Conservation (phyloP, 2,797 vertebrate species). For the Acanthurus lineatus region DNA sequence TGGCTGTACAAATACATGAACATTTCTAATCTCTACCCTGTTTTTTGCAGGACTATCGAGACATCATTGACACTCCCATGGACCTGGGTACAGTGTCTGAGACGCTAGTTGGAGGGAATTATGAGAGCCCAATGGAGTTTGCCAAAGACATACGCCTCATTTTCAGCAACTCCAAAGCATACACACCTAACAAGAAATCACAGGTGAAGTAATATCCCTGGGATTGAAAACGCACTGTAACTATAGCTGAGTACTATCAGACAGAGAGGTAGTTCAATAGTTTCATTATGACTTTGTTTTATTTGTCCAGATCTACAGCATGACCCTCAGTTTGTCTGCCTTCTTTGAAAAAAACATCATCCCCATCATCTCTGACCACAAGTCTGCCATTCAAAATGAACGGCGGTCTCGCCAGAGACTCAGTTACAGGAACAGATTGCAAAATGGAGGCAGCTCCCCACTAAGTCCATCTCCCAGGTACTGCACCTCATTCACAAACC, state of each 20-base stretch:
- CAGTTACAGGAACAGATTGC: constrained; percentile 89
- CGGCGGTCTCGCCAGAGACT: constrained; percentile 88
- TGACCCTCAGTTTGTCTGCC: constrained; percentile 96
- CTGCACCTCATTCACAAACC: constrained; percentile 6
- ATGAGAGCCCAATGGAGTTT: constrained; percentile 95
- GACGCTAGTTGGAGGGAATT: constrained; percentile 92
- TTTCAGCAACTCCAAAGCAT: constrained; percentile 98
- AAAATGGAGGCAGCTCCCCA: constrained; percentile 91
- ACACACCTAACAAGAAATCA: constrained; percentile 99
- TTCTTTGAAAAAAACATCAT: constrained; percentile 97
- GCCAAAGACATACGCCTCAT: constrained; percentile 96
- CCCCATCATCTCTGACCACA: constrained; percentile 93
- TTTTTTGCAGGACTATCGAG: constrained; percentile 90
- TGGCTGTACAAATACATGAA: neutral
- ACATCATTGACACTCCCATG: constrained; percentile 97
- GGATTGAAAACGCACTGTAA: neutral
- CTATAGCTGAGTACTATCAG: too few species aligned
- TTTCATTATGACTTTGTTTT: neutral
- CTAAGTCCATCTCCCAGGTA: constrained; percentile 90
- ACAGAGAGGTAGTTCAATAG: neutral
- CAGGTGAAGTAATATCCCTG: constrained; percentile 85
- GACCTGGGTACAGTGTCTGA: constrained; percentile 96
- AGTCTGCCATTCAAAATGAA: constrained; percentile 93
- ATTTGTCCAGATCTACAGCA: constrained; percentile 92
- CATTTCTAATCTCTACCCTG: neutral